Base-by-base conservation (phyloP, 2,888 invertebrate species). In the Barypeithes pellucidus region DNA sequence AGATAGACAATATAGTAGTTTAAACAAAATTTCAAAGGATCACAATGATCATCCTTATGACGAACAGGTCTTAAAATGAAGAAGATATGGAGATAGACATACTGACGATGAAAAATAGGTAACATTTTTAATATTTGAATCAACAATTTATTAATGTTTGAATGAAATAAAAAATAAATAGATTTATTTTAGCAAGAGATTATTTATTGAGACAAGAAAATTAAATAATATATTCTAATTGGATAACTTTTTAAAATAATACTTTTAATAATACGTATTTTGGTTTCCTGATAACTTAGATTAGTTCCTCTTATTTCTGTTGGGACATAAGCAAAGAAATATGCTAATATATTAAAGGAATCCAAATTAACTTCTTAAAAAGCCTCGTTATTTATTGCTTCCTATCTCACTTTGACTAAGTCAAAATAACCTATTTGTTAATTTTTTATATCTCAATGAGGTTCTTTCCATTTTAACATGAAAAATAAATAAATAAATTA, bases 401-500 rank as follows among this genome's bases (percentile, higher is more conserved):
- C 3, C 43, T 22, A 24, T 61, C 61, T 61, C 61, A 61, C 61
- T 61, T 43, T 61, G 43, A 61, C 57, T 57, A 12, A 24, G 57
- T 29, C 59, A 39, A 59, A 36, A 41, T 59, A 47, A 29, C 52
- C 52, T 52, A 52, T 14, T 29, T 14, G 29, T 52, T 52, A 24
- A 52, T 52, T 52, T 52, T 47, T 29, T 29, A 29, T 52, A 52
- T 29, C 29, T 29, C 14, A 52, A 52, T 29, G 52, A 29, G 52
- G 52, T 22, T 8, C 12, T 18, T 59, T 59, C 59, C 36, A n/a
- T 36, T 62, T 41, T 22, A 62, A 62, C 29, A 41, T 33, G 52
- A 59, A 33, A 74, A 57, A 74, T 74, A 74, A 74, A 74, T 74
- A 74, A 74, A 74, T 74, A 74, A 74, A 67, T 74, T 63, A 63